Conservation (phyloP, 2,888 invertebrate species). For the Clostera curtula region DNA sequence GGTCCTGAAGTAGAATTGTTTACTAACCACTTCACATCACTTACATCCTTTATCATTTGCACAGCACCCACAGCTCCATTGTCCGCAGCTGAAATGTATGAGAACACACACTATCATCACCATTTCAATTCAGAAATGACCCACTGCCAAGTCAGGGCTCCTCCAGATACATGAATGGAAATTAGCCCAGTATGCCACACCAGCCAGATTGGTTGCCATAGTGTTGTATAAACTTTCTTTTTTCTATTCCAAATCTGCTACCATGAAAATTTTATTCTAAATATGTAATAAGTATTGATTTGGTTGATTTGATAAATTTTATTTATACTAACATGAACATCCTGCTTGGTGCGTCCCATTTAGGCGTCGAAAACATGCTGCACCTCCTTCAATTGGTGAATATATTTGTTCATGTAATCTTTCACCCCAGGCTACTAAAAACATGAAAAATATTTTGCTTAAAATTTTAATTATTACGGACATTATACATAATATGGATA, state of each 20-base stretch:
- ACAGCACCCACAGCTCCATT: conserved; percentile 91
- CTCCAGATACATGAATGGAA: too few relatives aligned
- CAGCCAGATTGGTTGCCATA: not conserved
- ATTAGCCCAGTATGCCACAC: too few relatives aligned
- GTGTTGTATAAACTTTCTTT: too few relatives aligned
- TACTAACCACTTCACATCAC: conserved; percentile 85
- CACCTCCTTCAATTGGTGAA: conserved; percentile 79
- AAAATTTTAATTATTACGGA: too few relatives aligned
- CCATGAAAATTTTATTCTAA: too few relatives aligned
- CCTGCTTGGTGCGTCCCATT: conserved; percentile 97
- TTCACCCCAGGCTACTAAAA: conserved; percentile 62
- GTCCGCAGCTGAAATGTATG: conserved; percentile 73
- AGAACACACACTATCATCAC: not conserved
- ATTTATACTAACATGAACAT: conserved; percentile 87
- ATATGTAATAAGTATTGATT: not conserved
- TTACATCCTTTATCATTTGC: conserved; percentile 78
- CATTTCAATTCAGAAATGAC: too few relatives aligned
- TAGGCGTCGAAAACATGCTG: conserved; percentile 90
- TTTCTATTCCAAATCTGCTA: too few relatives aligned
- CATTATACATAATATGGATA: too few relatives aligned
- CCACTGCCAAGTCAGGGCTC: too few relatives aligned
- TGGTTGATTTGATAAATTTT: not conserved
- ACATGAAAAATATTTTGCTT: conserved; percentile 4
- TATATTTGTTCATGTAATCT: conserved; percentile 89
- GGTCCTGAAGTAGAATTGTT: conserved; percentile 83